These are phyloP conservation scores for Lathamus discolor DNA, from an alignment of 2,113 vertebrate genomes.

Conservation along the genomic window DNA sequence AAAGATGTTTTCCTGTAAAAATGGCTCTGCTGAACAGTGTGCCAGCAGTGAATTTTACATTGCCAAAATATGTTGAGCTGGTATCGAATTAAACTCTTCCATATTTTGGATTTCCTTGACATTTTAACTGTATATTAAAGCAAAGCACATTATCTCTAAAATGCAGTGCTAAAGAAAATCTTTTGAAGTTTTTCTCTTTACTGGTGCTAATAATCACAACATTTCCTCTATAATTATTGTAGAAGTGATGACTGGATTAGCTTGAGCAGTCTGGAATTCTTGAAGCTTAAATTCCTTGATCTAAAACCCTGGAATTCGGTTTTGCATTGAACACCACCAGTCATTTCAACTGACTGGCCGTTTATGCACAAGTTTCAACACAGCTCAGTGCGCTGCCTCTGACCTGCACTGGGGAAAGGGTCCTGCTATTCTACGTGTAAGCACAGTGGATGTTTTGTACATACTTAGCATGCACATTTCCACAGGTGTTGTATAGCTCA, in stretches of 20 bases:
- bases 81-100: constrained; percentile 27
- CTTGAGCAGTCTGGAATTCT: not conserved
- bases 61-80: constrained; percentile 45
- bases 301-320: not conserved
- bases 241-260: constrained; percentile 29
- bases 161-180: constrained; percentile 35
- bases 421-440: not conserved
- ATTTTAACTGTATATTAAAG: constrained; percentile 46
- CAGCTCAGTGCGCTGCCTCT: not conserved
- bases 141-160: constrained; percentile 55
- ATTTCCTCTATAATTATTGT: constrained; percentile 17
- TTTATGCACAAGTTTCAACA: not conserved
- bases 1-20: constrained; percentile 12
- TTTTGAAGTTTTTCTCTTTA: constrained; percentile 50
- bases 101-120: constrained; percentile 31
- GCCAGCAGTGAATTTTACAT: constrained; percentile 5
- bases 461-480: not conserved
- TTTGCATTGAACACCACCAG: not conserved
- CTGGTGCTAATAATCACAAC: constrained; percentile 41
- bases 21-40: not conserved
- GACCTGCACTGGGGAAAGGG: not conserved
- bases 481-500: accelerated
- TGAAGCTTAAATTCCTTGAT: constrained; percentile 3
- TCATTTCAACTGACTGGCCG: not conserved
- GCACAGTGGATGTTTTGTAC: not conserved